These are phyloP conservation scores for Garrulus glandarius DNA, from an alignment of 2,797 vertebrate species.

Conservation along the genomic window DNA sequence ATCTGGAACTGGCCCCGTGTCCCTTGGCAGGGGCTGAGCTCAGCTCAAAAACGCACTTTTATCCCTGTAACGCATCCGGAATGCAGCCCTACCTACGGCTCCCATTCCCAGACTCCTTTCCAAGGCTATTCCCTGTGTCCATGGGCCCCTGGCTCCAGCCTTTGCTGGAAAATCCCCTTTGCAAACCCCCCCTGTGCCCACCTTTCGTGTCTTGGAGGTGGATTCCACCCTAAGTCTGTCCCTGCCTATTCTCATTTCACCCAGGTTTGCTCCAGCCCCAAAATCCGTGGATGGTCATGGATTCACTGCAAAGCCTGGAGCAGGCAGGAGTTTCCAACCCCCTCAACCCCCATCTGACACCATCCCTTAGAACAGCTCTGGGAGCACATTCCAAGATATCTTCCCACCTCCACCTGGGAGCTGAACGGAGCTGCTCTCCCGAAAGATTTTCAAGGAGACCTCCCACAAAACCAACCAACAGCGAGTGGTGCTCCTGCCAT, in stretches of 20 bases:
- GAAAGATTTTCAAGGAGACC: not conserved
- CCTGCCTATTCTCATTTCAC: fast-evolving
- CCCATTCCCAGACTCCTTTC: not conserved
- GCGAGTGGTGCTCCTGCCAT: not conserved
- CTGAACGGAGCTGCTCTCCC: not conserved
- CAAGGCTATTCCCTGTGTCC: not conserved
- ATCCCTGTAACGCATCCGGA: not conserved
- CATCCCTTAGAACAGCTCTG: not conserved
- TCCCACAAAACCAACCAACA: not conserved
- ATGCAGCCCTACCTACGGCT: not conserved
- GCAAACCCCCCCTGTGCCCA: not conserved
- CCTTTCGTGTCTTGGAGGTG: fast-evolving
- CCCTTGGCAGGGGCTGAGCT: slow-evolving; percentile 45
- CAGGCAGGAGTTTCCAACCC: not conserved
- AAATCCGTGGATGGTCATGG: fast-evolving
- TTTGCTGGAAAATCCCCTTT: not conserved
- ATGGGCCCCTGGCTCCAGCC: not conserved
- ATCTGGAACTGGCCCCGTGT: slow-evolving; percentile 14
- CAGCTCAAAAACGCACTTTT: slow-evolving; percentile 13
- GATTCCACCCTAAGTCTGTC: fast-evolving
- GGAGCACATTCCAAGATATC: not conserved
- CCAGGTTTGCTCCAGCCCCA: not conserved
- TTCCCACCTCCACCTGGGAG: not conserved
- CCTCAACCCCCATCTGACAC: not conserved
- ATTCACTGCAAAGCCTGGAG: not conserved